These are phyloP conservation scores for Pheucticus melanocephalus DNA, from an alignment of 2,113 vertebrate species.

Conservation along the genomic window DNA sequence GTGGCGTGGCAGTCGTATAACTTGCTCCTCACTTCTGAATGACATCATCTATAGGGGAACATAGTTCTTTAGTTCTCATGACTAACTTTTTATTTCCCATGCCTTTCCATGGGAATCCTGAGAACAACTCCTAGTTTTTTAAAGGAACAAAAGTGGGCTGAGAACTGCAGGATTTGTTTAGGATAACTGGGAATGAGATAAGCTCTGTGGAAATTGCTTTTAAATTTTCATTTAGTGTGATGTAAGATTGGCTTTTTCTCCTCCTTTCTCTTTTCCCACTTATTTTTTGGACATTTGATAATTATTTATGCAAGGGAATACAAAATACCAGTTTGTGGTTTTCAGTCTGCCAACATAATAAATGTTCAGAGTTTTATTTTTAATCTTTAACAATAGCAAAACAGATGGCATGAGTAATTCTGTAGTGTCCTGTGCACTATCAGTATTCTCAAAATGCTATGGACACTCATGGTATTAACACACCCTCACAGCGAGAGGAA, in stretches of 20 bases:
- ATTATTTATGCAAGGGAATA: constrained; percentile 9
- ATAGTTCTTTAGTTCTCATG: not conserved
- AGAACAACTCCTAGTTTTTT: not conserved
- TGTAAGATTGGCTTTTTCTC: not conserved
- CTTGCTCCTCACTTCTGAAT: not conserved
- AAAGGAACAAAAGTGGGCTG: not conserved
- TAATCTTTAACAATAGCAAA: constrained; percentile 37
- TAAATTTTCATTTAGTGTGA: not conserved
- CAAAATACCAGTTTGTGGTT: not conserved
- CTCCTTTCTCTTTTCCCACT: not conserved
- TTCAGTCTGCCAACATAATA: constrained; percentile 22
- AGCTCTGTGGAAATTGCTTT: not conserved
- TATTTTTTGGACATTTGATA: not conserved
- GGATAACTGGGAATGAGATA: not conserved
- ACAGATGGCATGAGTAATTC: constrained; percentile 21
- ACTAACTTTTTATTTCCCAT: not conserved
- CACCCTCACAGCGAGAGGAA: not conserved
- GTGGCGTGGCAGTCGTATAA: not conserved
- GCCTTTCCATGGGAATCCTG: not conserved
- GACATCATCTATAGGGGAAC: not conserved
- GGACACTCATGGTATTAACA: not conserved
- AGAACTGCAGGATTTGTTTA: not conserved
- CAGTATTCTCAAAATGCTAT: not conserved
- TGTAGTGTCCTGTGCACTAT: not conserved
- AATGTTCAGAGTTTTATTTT: constrained; percentile 16